These are phyloP conservation scores for Sebastes jordani DNA, from an alignment of 2,797 vertebrate species.

Conservation along the genomic window DNA sequence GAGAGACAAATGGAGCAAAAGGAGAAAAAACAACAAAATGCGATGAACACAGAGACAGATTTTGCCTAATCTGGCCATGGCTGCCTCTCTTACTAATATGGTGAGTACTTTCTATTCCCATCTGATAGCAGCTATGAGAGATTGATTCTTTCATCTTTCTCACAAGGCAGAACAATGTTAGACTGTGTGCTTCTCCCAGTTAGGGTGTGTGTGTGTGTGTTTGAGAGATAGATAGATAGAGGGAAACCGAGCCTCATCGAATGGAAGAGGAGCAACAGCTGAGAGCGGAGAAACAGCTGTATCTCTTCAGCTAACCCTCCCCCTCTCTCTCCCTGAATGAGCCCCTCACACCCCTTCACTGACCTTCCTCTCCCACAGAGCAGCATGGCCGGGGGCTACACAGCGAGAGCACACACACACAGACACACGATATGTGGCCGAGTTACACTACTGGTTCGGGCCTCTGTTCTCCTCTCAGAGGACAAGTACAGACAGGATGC, in stretches of 20 bases:
- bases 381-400: conserved; percentile 40
- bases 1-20: background rate
- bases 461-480: conserved; percentile 41
- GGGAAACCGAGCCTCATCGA: conserved; percentile 36
- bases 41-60: conserved; percentile 3
- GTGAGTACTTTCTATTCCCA: conserved; percentile 46
- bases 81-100: conserved; percentile 30
- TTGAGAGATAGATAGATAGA: background rate
- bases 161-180: conserved; percentile 66
- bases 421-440: background rate
- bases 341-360: conserved; percentile 61
- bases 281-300: conserved; percentile 82
- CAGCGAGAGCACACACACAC: background rate
- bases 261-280: conserved; percentile 80
- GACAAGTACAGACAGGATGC: conserved; percentile 69
- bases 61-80: conserved; percentile 40
- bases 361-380: conserved; percentile 57
- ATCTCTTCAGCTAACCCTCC: conserved; percentile 61
- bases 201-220: conserved; percentile 9
- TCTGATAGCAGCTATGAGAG: conserved; percentile 61
- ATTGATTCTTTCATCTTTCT: conserved; percentile 59
- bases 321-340: conserved; percentile 52
- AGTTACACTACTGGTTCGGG: background rate
- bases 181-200: conserved; percentile 60
- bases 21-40: background rate